Evolutionary conservation across 1,140 invertebrate species (phyloP).

Genomic region (Bathynomus jamesi): DNA sequence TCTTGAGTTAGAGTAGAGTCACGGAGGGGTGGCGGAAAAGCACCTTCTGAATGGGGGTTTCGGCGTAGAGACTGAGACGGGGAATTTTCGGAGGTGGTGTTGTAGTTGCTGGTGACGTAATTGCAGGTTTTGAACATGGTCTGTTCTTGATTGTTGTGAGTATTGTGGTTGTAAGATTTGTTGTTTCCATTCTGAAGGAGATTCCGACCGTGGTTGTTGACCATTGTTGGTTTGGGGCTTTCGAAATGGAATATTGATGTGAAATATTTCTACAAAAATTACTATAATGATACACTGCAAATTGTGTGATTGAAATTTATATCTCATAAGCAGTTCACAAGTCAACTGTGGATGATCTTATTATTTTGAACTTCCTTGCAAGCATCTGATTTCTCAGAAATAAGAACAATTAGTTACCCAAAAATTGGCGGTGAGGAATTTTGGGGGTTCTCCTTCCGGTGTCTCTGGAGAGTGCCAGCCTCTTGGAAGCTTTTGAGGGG

Average conservation of each 20-base stretch:
- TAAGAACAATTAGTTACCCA: neutral
- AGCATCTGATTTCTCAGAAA: neutral
- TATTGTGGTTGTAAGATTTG: neutral
- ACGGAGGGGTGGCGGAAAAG: constrained; percentile 1
- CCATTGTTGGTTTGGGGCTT: neutral
- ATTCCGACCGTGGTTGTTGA: neutral
- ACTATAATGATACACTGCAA: too few relatives aligned
- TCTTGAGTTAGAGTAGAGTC: constrained; percentile 11
- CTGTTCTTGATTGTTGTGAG: neutral
- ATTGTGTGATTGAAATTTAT: too few relatives aligned
- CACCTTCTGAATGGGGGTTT: neutral
- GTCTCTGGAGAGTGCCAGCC: neutral
- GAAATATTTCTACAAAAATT: too few relatives aligned
- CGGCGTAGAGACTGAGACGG: neutral
- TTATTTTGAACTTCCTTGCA: too few relatives aligned
- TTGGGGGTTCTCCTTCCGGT: neutral
- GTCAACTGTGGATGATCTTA: too few relatives aligned
- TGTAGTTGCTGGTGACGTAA: neutral
- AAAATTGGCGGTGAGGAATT: neutral
- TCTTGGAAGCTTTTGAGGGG: neutral
- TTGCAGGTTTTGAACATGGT: neutral
- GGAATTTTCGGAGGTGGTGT: neutral
- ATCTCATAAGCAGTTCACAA: too few relatives aligned
- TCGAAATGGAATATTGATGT: too few relatives aligned
- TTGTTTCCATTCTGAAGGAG: neutral